Percentiles rank a stretch among this genome's conserved stretches.
phyloP scores from a whole-genome alignment of 2,797 vertebrate species.

The Phataginus tetradactyla region DNA sequence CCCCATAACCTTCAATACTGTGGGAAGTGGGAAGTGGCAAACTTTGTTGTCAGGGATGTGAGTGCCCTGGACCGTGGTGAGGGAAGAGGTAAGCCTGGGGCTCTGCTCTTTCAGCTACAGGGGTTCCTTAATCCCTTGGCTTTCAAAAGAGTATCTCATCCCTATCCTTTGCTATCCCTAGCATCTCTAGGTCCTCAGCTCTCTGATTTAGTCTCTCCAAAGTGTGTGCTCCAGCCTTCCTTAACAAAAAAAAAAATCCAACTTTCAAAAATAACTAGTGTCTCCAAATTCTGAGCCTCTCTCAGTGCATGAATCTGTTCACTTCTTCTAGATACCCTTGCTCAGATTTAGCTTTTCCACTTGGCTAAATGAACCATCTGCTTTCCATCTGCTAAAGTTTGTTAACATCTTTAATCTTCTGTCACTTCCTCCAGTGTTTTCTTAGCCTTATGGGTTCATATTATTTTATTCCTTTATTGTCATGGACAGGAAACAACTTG shows the following conservation, averaged over 20 bases:
- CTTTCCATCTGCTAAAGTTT: conserved; percentile 8
- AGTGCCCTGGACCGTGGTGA: neutral
- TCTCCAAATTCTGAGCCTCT: neutral
- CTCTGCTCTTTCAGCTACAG: neutral
- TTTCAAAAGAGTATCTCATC: neutral
- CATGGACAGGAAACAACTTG: neutral
- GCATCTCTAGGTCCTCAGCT: neutral
- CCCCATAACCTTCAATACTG: neutral
- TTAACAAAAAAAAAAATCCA: neutral
- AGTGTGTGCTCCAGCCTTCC: neutral
- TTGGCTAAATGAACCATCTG: neutral
- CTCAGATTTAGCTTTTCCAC: conserved; percentile 11
- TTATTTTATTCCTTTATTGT: neutral
- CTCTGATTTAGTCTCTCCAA: neutral
- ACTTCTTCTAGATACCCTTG: conserved; percentile 13
- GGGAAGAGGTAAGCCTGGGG: neutral
- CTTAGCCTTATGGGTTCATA: neutral
- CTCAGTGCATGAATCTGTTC: neutral
- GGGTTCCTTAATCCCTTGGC: neutral
- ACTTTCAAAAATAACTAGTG: neutral
- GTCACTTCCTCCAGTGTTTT: neutral
- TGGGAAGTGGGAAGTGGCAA: neutral
- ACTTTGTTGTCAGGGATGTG: neutral
- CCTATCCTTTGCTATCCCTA: neutral
- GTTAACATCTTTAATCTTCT: conserved; percentile 16